Evolutionary conservation across 2,113 vertebrate genomes (phyloP).

Genomic region (Phalacrocorax carbo): DNA sequence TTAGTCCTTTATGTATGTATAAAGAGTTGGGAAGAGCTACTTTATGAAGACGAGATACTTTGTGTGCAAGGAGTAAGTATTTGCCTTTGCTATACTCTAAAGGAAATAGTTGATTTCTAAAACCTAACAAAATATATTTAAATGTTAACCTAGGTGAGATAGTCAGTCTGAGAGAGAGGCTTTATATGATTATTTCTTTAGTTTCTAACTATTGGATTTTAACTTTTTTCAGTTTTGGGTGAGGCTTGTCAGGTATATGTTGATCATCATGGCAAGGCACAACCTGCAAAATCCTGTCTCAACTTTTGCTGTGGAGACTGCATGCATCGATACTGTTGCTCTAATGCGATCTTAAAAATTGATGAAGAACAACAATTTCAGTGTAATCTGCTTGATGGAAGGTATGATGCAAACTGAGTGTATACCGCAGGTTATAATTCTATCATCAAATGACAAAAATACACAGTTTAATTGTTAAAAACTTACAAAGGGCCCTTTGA

Average conservation of each 20-base stretch:
- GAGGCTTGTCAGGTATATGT: slow-evolving; percentile 2
- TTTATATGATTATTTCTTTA: not conserved
- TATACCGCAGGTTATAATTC: not conserved
- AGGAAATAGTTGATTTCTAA: not conserved
- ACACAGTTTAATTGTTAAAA: not conserved
- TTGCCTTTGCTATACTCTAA: not conserved
- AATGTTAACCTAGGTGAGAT: not conserved
- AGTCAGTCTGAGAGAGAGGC: not conserved
- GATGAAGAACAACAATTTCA: not conserved
- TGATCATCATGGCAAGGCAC: not conserved
- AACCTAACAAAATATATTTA: not conserved
- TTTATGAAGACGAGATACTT: not conserved
- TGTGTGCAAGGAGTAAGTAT: not conserved
- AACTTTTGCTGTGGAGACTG: slow-evolving; percentile 65
- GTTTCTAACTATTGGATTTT: not conserved
- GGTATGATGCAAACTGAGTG: not conserved
- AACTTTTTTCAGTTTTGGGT: slow-evolving; percentile 17
- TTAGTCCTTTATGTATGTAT: not conserved
- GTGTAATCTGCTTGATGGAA: not conserved
- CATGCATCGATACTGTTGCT: slow-evolving; percentile 35
- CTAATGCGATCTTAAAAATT: not conserved
- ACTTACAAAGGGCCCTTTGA: not conserved
- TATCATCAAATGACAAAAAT: not conserved
- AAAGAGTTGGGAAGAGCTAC: not conserved
- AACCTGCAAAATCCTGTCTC: not conserved